Percentiles rank a stretch among this genome's conserved stretches.
Evolutionary conservation across 1,140 invertebrate genomes (phyloP).

Genomic region (Leguminivora glycinivorella): DNA sequence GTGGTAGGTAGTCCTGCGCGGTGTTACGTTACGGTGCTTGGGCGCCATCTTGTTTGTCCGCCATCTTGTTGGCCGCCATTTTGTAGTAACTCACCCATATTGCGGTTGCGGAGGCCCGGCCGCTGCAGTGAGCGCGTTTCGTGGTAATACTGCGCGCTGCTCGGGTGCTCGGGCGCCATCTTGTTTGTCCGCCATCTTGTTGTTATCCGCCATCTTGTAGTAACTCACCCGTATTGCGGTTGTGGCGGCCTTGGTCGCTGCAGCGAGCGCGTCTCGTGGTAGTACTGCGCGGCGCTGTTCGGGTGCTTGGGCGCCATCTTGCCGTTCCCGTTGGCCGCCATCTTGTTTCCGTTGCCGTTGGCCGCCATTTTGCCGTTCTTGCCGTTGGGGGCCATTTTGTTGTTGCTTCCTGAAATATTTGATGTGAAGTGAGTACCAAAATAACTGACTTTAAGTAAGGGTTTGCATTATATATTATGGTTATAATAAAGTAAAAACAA

Average conservation of each 20-base stretch:
- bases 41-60: slow-evolving; percentile 63
- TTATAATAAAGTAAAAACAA: too few species aligned
- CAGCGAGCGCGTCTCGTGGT: slow-evolving; percentile 81
- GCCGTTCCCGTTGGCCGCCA: slow-evolving; percentile 49
- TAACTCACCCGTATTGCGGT: slow-evolving; percentile 59
- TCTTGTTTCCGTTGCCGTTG: slow-evolving; percentile 48
- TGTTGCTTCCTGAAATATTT: slow-evolving; percentile 36
- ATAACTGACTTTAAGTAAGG: too few species aligned
- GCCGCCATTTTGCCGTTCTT: slow-evolving; percentile 52
- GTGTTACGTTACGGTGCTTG: slow-evolving; percentile 65
- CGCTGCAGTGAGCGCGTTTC: slow-evolving; percentile 82
- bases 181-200: slow-evolving; percentile 59
- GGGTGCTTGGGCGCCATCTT: slow-evolving; percentile 68
- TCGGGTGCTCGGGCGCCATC: slow-evolving; percentile 63
- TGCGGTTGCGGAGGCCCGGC: slow-evolving; percentile 43
- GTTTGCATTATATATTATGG: too few species aligned
- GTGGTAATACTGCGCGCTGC: slow-evolving; percentile 78
- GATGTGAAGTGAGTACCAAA: too few species aligned
- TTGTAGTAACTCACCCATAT: slow-evolving; percentile 65
- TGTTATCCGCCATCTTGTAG: slow-evolving; percentile 42
- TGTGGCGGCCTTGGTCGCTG: slow-evolving; percentile 75
- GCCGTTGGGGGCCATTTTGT: slow-evolving; percentile 68
- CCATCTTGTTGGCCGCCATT: slow-evolving; percentile 54
- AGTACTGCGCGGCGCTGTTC: slow-evolving; percentile 76
- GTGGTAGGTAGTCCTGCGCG: slow-evolving; percentile 78